Conservation (phyloP, 2,113 vertebrate species). For the Cyphomyrus plagiostoma region DNA sequence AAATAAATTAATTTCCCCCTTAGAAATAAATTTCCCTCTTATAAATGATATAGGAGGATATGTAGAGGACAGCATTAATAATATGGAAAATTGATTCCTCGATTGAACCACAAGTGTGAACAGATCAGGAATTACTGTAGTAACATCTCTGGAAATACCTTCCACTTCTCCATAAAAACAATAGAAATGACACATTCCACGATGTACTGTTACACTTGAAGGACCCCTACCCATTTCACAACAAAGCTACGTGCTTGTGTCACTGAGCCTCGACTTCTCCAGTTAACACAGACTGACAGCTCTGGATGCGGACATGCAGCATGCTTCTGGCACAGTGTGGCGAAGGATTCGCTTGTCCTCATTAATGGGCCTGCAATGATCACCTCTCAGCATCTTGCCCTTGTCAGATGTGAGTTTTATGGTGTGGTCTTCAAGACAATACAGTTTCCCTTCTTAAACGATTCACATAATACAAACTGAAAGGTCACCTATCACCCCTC, state of each 20-base stretch:
- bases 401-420: constrained; percentile 9
- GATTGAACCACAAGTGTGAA: not conserved
- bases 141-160: not conserved
- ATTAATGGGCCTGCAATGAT: constrained; percentile 3
- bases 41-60: not conserved
- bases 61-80: not conserved
- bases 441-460: not conserved
- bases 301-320: not conserved
- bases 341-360: constrained; percentile 5
- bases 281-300: not conserved
- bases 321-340: not conserved
- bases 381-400: not conserved
- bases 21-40: not conserved
- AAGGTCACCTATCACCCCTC: not conserved
- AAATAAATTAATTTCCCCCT: not conserved
- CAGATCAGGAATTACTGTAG: not conserved
- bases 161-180: not conserved
- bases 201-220: not conserved
- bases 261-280: not conserved
- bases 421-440: not conserved
- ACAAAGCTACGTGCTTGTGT: not conserved
- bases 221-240: not conserved
- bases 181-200: not conserved
- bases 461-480: not conserved
- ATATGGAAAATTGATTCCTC: not conserved